Percentiles rank a stretch among this genome's conserved stretches.
Conservation (phyloP, 2,113 vertebrate species). For the Tachysurus vachellii region DNA sequence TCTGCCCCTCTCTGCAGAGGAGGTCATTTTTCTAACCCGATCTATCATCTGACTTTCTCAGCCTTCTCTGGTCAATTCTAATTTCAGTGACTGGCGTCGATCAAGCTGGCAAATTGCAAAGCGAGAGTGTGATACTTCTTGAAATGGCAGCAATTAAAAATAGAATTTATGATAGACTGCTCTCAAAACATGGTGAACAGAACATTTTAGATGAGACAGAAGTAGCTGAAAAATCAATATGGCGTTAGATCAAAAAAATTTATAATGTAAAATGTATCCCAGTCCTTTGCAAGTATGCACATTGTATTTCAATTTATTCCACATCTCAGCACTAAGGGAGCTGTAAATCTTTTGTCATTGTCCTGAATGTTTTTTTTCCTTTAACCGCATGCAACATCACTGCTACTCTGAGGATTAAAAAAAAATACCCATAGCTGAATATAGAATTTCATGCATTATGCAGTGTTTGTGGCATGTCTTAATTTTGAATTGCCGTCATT, state of each 20-base stretch:
- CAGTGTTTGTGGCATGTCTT: neutral
- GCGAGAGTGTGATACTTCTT: neutral
- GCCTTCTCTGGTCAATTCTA: constrained; percentile 33
- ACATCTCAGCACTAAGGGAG: neutral
- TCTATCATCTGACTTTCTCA: constrained; percentile 30
- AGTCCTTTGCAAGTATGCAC: neutral
- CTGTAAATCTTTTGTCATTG: neutral
- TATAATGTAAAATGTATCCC: neutral
- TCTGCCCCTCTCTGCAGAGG: constrained; percentile 23
- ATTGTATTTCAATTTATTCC: neutral
- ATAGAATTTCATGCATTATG: neutral
- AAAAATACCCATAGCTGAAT: neutral
- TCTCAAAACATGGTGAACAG: constrained; percentile 4
- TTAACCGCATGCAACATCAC: neutral
- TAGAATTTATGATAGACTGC: constrained; percentile 1
- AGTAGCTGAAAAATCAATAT: constrained; percentile 5
- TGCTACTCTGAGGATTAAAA: neutral
- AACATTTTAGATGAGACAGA: neutral
- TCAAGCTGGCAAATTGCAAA: constrained; percentile 14
- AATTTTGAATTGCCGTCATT: neutral
- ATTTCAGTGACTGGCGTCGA: constrained; percentile 32
- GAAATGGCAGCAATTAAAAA: constrained; percentile 45
- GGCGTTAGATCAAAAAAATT: constrained; percentile 12
- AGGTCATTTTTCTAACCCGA: constrained; percentile 32
- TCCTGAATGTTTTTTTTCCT: neutral